Evolutionary conservation across 2,797 vertebrate genomes (phyloP).

Genomic region (Staurois parvus): DNA sequence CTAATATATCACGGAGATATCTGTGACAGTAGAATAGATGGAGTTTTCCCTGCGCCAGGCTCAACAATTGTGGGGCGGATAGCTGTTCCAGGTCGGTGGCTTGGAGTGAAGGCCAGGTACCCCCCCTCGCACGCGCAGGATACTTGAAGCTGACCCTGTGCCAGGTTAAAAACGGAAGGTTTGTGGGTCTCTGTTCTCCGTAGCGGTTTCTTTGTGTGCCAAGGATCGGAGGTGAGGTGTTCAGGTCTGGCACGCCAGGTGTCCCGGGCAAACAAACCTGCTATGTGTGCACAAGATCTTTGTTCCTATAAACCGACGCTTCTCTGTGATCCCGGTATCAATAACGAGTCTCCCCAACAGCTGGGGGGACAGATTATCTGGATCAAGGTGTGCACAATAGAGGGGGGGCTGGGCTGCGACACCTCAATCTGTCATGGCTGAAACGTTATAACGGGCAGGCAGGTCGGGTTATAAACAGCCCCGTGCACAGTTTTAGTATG

Average conservation of each 20-base stretch:
- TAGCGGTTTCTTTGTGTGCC: conserved; percentile 1
- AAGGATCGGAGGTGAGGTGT: background rate
- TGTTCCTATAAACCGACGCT: conserved; percentile 23
- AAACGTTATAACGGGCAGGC: too few species aligned
- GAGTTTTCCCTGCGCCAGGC: too few species aligned
- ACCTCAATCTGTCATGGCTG: too few species aligned
- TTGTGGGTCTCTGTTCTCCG: background rate
- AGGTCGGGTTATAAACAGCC: too few species aligned
- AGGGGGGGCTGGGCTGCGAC: too few species aligned
- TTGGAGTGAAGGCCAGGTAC: background rate
- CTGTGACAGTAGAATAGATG: background rate
- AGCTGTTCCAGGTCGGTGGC: conserved; percentile 3
- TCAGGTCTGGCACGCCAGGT: conserved; percentile 16
- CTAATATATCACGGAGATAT: too few species aligned
- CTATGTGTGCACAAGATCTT: background rate
- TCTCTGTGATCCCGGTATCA: conserved; percentile 3
- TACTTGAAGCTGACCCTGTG: background rate
- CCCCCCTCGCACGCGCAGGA: background rate
- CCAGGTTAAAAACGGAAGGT: conserved; percentile 25
- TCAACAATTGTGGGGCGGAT: background rate
- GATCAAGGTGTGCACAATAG: too few species aligned
- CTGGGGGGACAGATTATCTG: background rate
- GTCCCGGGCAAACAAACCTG: conserved; percentile 8
- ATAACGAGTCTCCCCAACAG: background rate
- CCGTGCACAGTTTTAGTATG: too few species aligned